These are phyloP conservation scores for Oophaga pumilio DNA, from an alignment of 2,113 vertebrate species.

Conservation along the genomic window DNA sequence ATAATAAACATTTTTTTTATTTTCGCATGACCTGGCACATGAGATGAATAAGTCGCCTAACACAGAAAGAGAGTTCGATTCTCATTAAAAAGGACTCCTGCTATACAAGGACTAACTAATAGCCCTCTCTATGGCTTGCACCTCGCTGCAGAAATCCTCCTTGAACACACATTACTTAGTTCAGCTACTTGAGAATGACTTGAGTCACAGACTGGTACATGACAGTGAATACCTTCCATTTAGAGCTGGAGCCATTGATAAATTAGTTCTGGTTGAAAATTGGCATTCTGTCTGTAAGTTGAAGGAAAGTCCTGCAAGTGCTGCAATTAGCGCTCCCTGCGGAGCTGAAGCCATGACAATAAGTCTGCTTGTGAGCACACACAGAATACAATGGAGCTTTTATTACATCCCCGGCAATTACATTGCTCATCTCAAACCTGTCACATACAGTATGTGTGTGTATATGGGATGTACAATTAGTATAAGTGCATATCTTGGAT, in stretches of 20 bases:
- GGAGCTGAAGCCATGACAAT: conserved; percentile 25
- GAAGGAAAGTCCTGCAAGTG: conserved; percentile 34
- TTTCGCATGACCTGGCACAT: neutral
- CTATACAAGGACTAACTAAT: neutral
- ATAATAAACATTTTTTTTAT: neutral
- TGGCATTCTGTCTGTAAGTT: conserved; percentile 59
- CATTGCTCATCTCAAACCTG: neutral
- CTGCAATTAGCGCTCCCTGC: conserved; percentile 54
- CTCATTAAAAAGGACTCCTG: neutral
- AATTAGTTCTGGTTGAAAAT: conserved; percentile 62
- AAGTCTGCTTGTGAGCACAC: neutral
- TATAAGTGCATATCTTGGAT: too few relatives aligned
- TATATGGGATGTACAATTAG: too few relatives aligned
- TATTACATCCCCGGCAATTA: conserved; percentile 22
- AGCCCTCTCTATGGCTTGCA: neutral
- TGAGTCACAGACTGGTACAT: conserved; percentile 31
- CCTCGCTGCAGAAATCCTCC: neutral
- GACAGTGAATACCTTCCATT: conserved; percentile 63
- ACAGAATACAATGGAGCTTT: conserved; percentile 26
- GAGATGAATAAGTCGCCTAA: neutral
- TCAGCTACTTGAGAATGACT: conserved; percentile 40
- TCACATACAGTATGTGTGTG: too few relatives aligned
- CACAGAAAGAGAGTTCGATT: neutral
- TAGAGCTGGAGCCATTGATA: conserved; percentile 59
- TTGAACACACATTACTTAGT: conserved; percentile 31